phyloP scores from a whole-genome alignment of 2,888 invertebrate species.

The Drosophila suboccidentalis region DNA sequence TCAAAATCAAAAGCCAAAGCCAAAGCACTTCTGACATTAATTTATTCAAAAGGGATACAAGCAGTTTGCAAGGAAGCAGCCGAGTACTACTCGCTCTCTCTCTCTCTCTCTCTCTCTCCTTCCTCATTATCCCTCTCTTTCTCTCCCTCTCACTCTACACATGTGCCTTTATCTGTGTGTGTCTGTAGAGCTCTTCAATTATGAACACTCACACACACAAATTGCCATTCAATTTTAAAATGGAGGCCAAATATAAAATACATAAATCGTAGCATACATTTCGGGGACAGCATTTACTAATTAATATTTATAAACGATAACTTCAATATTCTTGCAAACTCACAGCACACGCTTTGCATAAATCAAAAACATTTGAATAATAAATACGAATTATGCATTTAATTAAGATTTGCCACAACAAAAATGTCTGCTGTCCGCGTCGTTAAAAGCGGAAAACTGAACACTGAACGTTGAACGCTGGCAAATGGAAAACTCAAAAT shows the following conservation, averaged over 20 bases:
- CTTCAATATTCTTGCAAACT: not conserved
- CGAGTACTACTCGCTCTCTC: not conserved
- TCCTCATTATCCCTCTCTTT: not conserved
- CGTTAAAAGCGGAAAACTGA: constrained; percentile 1
- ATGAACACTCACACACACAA: constrained; percentile 38
- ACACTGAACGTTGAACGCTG: not conserved
- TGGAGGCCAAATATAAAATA: constrained; percentile 21
- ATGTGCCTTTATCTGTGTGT: constrained; percentile 8
- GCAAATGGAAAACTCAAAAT: constrained; percentile 2
- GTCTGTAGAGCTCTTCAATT: constrained; percentile 44
- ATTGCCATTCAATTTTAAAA: constrained; percentile 59
- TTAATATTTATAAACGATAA: constrained; percentile 75
- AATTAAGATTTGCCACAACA: constrained; percentile 75
- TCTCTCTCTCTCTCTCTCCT: not conserved
- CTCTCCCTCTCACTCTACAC: not conserved
- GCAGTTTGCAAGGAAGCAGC: constrained; percentile 62
- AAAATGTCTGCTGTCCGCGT: not conserved
- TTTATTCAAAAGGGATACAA: constrained; percentile 84
- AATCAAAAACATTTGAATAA: constrained; percentile 79
- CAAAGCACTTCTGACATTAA: constrained; percentile 85
- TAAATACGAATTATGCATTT: constrained; percentile 81
- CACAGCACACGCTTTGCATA: constrained; percentile 67
- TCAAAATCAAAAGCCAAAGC: constrained; percentile 85
- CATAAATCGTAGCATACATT: constrained; percentile 43
- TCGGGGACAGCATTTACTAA: constrained; percentile 41